Evolutionary conservation across 2,113 vertebrate species (phyloP).

Genomic region (Halcyon malimbica): DNA sequence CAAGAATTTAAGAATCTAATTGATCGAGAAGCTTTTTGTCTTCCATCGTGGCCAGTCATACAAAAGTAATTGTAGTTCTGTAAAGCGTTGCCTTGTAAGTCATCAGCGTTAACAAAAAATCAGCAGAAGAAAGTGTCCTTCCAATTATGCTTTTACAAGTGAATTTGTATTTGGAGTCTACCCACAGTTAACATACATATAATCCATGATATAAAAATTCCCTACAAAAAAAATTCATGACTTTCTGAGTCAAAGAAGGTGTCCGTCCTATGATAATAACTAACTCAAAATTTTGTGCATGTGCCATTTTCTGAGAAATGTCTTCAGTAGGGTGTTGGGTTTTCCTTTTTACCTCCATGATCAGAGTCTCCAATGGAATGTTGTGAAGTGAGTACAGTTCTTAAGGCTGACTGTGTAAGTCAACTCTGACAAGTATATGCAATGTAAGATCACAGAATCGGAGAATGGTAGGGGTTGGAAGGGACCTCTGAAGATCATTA

Average conservation of each 20-base stretch:
- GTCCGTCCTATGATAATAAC: neutral
- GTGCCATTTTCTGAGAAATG: neutral
- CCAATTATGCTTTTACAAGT: neutral
- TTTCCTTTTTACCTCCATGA: neutral
- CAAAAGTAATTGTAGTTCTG: neutral
- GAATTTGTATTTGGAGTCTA: neutral
- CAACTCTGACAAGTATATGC: neutral
- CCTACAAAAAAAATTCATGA: neutral
- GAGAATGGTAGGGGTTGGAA: too few relatives aligned
- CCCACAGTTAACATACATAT: neutral
- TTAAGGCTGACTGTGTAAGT: neutral
- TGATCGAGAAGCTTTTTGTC: neutral
- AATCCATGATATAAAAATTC: neutral
- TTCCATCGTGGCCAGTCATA: neutral
- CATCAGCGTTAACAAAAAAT: neutral
- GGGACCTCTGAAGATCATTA: too few relatives aligned
- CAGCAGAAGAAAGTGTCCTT: neutral
- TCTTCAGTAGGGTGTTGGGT: neutral
- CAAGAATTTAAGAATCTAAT: neutral
- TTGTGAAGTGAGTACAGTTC: neutral
- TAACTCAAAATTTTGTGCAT: neutral
- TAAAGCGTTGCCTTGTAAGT: neutral
- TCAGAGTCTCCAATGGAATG: neutral
- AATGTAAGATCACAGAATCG: too few relatives aligned
- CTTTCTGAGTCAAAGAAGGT: neutral